These are phyloP conservation scores for Sinopyrophorus schimmeli DNA, from an alignment of 2,888 invertebrate genomes.

Conservation along the genomic window DNA sequence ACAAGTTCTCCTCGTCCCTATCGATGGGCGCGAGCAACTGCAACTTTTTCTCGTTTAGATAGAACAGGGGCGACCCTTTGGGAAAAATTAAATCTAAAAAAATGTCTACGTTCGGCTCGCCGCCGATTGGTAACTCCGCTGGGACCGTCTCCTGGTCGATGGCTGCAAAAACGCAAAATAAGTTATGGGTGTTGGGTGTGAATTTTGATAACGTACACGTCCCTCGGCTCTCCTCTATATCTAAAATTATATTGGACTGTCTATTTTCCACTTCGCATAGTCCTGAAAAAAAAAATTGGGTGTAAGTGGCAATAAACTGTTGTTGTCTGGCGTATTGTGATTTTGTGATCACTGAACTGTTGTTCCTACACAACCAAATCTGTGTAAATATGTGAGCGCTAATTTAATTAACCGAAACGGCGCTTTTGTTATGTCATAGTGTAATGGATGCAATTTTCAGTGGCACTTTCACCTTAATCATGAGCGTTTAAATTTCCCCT, in stretches of 20 bases:
- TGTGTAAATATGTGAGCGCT: too few species aligned
- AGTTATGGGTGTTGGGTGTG: too few species aligned
- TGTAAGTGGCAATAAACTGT: too few species aligned
- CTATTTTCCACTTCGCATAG: constrained; percentile 85
- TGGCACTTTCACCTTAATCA: too few species aligned
- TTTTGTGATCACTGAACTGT: too few species aligned
- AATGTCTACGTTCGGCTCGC: constrained; percentile 79
- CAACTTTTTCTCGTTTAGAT: constrained; percentile 79
- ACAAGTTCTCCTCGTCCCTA: constrained; percentile 81
- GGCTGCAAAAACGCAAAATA: too few species aligned
- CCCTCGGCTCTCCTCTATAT: constrained; percentile 87
- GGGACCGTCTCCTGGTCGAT: constrained; percentile 83
- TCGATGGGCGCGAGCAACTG: constrained; percentile 80
- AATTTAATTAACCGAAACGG: too few species aligned
- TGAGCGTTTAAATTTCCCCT: too few species aligned
- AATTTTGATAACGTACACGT: constrained; percentile 74
- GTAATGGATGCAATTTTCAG: too few species aligned
- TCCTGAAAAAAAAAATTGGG: constrained; percentile 50
- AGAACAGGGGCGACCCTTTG: constrained; percentile 76
- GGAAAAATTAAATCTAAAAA: constrained; percentile 78
- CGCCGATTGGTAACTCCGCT: constrained; percentile 78
- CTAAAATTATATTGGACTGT: constrained; percentile 85
- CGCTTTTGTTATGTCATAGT: too few species aligned
- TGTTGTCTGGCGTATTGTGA: too few species aligned
- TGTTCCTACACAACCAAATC: too few species aligned